These are phyloP conservation scores for Archilochus colubris DNA, from an alignment of 2,113 vertebrate species.

Conservation along the genomic window DNA sequence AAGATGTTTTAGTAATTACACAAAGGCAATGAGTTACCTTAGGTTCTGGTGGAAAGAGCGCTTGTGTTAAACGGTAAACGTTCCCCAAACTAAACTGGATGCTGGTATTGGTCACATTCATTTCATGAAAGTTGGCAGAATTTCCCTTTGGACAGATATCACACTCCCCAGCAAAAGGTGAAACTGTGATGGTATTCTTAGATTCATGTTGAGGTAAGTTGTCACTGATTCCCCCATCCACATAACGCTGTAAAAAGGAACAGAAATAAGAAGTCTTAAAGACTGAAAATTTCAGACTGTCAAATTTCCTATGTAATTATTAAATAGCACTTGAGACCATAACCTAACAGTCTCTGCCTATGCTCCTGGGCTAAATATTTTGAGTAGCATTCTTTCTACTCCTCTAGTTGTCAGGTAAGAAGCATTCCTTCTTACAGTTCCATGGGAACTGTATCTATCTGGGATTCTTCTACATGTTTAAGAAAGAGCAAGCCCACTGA, in stretches of 20 bases:
- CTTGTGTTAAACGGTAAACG: conserved; percentile 78
- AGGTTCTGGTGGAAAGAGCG: conserved; percentile 84
- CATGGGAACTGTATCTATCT: neutral
- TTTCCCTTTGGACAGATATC: conserved; percentile 91
- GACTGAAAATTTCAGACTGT: neutral
- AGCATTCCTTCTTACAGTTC: neutral
- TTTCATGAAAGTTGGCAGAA: conserved; percentile 84
- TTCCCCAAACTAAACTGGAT: conserved; percentile 86
- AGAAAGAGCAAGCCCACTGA: neutral
- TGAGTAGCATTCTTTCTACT: neutral
- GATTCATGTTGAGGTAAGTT: conserved; percentile 82
- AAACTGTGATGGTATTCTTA: conserved; percentile 90
- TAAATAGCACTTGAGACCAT: neutral
- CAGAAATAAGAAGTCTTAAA: neutral
- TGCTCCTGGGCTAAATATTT: neutral
- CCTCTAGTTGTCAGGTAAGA: neutral
- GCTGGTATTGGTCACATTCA: conserved; percentile 84
- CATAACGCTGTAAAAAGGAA: conserved; percentile 80
- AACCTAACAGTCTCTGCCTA: neutral
- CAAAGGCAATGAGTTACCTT: conserved; percentile 72
- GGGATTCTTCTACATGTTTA: neutral
- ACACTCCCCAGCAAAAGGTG: conserved; percentile 89
- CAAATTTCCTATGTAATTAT: neutral
- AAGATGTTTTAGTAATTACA: neutral
- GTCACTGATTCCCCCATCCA: conserved; percentile 89